phyloP scores from a whole-genome alignment of 2,888 invertebrate species.

The Dendrolimus houi region DNA sequence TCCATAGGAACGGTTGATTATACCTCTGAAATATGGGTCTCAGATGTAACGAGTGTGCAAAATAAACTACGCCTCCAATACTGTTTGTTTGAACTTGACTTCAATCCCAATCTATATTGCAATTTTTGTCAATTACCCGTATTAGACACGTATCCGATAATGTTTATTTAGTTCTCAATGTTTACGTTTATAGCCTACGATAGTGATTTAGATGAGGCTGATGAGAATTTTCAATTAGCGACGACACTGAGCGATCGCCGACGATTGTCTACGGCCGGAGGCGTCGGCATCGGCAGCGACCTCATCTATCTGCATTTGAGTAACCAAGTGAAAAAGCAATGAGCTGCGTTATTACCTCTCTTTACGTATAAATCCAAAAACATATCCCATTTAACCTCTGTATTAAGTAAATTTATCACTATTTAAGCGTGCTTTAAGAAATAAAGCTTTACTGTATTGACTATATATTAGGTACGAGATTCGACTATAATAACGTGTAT shows the following conservation, averaged over 20 bases:
- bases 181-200: constrained; percentile 24
- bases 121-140: not conserved
- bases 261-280: constrained; percentile 59
- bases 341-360: constrained; percentile 66
- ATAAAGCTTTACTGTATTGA: no score
- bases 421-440: constrained; percentile 8
- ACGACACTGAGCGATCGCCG: constrained; percentile 68
- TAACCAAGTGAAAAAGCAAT: constrained; percentile 73
- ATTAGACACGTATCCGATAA: not conserved
- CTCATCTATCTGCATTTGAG: constrained; percentile 71
- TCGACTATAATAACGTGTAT: no score
- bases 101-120: no score
- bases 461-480: no score
- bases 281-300: constrained; percentile 47
- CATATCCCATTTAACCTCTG: constrained; percentile 18
- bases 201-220: constrained; percentile 67
- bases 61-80: no score
- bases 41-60: no score
- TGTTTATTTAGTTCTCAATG: not conserved
- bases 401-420: constrained; percentile 8
- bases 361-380: constrained; percentile 52
- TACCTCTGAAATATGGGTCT: no score
- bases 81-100: no score
- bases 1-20: no score
- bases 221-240: constrained; percentile 72